Evolutionary conservation across 1,140 invertebrate species (phyloP).

Genomic region (Leptinotarsa lineolata): DNA sequence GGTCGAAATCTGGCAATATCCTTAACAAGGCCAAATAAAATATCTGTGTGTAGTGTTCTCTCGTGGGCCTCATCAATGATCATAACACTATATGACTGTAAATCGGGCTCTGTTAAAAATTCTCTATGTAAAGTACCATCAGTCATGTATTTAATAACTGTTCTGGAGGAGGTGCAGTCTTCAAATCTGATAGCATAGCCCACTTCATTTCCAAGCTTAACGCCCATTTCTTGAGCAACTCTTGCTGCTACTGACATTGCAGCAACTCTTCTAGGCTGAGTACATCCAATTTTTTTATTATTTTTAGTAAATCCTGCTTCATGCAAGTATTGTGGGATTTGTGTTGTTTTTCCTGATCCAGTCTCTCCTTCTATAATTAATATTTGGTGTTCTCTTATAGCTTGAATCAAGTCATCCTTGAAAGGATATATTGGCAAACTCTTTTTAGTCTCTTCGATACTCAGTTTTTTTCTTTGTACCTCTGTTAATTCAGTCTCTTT

Average conservation of each 20-base stretch:
- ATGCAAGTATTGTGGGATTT: conserved; percentile 96
- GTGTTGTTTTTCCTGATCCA: conserved; percentile 97
- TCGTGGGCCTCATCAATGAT: conserved; percentile 99
- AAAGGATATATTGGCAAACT: conserved; percentile 96
- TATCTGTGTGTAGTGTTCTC: conserved; percentile 93
- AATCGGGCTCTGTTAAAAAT: conserved; percentile 95
- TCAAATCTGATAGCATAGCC: conserved; percentile 99
- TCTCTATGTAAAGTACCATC: conserved; percentile 98
- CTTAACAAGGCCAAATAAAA: conserved; percentile 97
- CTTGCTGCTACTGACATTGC: conserved; percentile 99
- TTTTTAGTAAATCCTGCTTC: conserved; percentile 87
- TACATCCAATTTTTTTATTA: conserved; percentile 88
- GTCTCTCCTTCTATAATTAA: conserved; percentile 97
- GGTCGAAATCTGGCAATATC: conserved; percentile 94
- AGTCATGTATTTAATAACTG: conserved; percentile 99
- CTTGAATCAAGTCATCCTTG: conserved; percentile 84
- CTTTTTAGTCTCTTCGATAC: conserved; percentile 90
- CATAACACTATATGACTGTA: conserved; percentile 94
- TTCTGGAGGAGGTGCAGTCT: conserved; percentile 96
- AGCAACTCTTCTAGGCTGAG: conserved; percentile 95
- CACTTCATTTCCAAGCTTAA: conserved; percentile 97
- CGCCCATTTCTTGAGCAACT: conserved; percentile 99
- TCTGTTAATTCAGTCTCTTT: conserved; percentile 66
- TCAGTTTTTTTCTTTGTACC: conserved; percentile 75
- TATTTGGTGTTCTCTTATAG: conserved; percentile 87